Conservation (phyloP, 2,888 invertebrate species). For the Parnassius apollo region DNA sequence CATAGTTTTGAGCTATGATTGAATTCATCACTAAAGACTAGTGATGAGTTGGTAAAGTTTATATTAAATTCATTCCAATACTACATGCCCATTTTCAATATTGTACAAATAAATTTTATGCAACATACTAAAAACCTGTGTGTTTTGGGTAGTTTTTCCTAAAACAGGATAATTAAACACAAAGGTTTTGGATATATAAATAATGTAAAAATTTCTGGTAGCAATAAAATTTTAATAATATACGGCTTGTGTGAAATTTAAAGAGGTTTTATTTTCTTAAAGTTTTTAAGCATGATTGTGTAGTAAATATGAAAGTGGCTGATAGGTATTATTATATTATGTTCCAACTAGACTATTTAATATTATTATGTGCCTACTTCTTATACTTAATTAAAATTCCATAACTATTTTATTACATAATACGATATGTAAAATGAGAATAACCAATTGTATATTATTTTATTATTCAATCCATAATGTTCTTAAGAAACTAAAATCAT, state of each 20-base stretch:
- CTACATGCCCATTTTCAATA: conserved; percentile 22
- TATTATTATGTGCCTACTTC: too few relatives aligned
- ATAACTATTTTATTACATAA: too few relatives aligned
- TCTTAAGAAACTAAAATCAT: too few relatives aligned
- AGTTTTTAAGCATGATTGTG: neutral
- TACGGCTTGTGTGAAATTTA: conserved; percentile 26
- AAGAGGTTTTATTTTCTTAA: conserved; percentile 23
- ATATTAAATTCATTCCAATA: conserved; percentile 41
- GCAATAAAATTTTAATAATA: conserved; percentile 28
- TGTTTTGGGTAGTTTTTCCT: conserved; percentile 19
- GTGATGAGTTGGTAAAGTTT: conserved; percentile 29
- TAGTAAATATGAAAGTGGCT: too few relatives aligned
- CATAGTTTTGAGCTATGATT: neutral
- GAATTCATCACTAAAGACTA: conserved; percentile 11
- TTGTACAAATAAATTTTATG: conserved; percentile 14
- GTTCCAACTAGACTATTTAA: neutral
- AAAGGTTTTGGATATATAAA: conserved; percentile 24
- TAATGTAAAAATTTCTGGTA: conserved; percentile 27
- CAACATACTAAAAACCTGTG: conserved; percentile 22
- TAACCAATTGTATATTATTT: too few relatives aligned
- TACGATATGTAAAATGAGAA: too few relatives aligned
- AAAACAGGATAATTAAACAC: conserved; percentile 11
- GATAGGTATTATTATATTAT: too few relatives aligned
- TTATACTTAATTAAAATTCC: too few relatives aligned
- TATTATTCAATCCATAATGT: too few relatives aligned